Conservation (phyloP, 2,797 vertebrate species). For the Dipus sagitta region DNA sequence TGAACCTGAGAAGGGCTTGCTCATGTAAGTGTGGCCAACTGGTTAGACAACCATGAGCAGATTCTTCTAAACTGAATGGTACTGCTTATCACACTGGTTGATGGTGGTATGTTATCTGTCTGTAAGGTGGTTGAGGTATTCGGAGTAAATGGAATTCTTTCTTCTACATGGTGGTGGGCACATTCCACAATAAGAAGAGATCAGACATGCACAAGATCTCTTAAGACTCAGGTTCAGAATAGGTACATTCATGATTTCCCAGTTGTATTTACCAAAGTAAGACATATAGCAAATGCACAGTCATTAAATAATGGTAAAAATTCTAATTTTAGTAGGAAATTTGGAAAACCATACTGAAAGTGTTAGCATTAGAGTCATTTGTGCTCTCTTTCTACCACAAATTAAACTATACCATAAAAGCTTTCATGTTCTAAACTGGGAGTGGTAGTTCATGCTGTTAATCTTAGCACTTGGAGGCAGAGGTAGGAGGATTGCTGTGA, state of each 20-base stretch:
- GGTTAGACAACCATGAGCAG: neutral
- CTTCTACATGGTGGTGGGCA: too few species aligned
- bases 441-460: too few species aligned
- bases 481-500: too few species aligned
- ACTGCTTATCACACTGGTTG: too few species aligned
- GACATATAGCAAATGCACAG: too few species aligned
- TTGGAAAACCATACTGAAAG: neutral
- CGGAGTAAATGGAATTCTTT: too few species aligned
- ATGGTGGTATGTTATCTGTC: neutral
- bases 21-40: neutral
- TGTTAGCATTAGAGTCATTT: neutral
- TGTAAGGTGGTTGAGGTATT: neutral
- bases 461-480: too few species aligned
- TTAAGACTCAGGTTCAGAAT: neutral
- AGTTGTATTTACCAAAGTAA: too few species aligned
- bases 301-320: neutral
- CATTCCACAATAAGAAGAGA: neutral
- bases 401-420: neutral
- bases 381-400: neutral
- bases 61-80: neutral
- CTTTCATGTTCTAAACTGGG: neutral
- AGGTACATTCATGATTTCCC: neutral
- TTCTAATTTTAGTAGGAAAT: neutral
- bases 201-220: neutral
- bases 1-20: neutral